Conservation (phyloP, 2,113 vertebrate species). For the Pelmatolapia mariae region DNA sequence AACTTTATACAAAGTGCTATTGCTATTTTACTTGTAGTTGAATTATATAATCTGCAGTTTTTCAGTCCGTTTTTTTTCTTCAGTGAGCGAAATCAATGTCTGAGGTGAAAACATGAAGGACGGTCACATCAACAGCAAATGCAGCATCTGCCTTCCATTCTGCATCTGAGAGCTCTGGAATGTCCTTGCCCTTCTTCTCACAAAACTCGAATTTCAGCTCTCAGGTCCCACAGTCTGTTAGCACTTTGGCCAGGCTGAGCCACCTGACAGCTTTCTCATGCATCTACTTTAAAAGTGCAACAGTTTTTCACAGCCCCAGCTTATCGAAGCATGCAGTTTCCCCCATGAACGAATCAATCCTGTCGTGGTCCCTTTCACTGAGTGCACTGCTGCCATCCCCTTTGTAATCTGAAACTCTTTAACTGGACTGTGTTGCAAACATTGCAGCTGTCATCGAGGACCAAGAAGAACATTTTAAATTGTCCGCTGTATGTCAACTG, state of each 20-base stretch:
- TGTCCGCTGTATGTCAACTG: background rate
- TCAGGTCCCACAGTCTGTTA: background rate
- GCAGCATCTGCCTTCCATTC: background rate
- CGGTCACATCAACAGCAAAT: background rate
- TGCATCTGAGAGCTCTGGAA: background rate
- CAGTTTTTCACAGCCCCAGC: background rate
- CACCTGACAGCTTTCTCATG: background rate
- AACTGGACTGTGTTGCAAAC: background rate
- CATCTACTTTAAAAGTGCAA: background rate
- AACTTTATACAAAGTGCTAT: background rate
- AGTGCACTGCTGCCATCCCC: background rate
- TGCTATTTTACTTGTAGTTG: background rate
- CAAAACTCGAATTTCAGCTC: background rate
- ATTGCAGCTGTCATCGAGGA: background rate
- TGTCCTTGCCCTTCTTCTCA: background rate
- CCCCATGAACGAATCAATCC: background rate
- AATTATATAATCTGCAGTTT: background rate
- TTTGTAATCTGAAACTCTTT: background rate
- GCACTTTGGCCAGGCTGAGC: background rate
- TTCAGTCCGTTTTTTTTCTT: background rate
- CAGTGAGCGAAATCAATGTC: background rate
- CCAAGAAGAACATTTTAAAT: background rate
- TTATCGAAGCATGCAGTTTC: background rate
- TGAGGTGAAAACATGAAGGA: background rate
- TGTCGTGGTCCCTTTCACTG: background rate